These are phyloP conservation scores for Polymixis flavicincta DNA, from an alignment of 2,888 invertebrate species.

Conservation along the genomic window DNA sequence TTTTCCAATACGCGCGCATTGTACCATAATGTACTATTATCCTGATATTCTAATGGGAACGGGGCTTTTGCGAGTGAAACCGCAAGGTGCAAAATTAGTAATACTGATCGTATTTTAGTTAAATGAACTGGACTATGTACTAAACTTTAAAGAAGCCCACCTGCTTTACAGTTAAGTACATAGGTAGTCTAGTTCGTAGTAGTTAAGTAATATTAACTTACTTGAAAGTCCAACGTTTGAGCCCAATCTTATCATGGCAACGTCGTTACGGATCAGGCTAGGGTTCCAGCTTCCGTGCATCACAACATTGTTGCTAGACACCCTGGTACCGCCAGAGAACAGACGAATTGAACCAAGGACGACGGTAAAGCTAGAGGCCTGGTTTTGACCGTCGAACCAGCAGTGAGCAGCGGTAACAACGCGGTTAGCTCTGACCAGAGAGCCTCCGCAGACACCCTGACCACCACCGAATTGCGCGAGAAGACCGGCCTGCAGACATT, in stretches of 20 bases:
- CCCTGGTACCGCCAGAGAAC: conserved; percentile 77
- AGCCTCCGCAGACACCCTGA: conserved; percentile 76
- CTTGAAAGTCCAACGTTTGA: neutral
- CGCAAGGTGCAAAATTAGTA: no score
- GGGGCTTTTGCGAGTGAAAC: no score
- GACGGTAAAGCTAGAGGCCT: conserved; percentile 73
- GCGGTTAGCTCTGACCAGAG: conserved; percentile 69
- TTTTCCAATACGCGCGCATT: no score
- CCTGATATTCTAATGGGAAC: no score
- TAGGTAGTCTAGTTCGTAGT: no score
- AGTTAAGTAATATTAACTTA: conserved; percentile 16
- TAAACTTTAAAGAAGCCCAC: no score
- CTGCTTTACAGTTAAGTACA: no score
- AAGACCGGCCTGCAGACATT: conserved; percentile 56
- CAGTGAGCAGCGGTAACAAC: conserved; percentile 82
- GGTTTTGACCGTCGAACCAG: conserved; percentile 79
- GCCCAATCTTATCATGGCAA: conserved; percentile 44
- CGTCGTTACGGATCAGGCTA: conserved; percentile 72
- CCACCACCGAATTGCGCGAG: conserved; percentile 22
- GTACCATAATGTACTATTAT: no score
- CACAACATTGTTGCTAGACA: conserved; percentile 66
- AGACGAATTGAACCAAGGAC: conserved; percentile 75
- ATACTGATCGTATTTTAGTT: no score
- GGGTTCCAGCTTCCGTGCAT: conserved; percentile 76
- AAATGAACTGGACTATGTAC: no score